Conservation (phyloP, 2,888 invertebrate genomes). For the Nomada goodeniana region DNA sequence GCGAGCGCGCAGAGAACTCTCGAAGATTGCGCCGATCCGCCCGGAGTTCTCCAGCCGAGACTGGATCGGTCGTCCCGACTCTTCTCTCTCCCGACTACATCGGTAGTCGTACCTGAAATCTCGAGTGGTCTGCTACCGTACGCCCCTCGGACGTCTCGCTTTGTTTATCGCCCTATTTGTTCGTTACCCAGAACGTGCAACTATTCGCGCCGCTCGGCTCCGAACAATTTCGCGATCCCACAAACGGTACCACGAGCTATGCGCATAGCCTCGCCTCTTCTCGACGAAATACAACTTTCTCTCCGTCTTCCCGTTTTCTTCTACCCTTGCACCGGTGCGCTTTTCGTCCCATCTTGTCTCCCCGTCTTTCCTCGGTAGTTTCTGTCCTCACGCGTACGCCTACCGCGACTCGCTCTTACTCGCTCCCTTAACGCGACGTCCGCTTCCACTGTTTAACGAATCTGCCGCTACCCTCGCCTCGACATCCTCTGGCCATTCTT, state of each 20-base stretch:
- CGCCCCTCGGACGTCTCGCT: neutral
- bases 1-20: constrained; percentile 61
- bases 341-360: neutral
- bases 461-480: neutral
- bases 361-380: no score
- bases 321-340: neutral
- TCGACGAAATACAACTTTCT: constrained; percentile 14
- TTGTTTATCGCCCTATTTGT: no score
- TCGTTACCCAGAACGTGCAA: no score
- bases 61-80: constrained; percentile 50
- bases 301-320: constrained; percentile 35
- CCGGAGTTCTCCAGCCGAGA: constrained; percentile 54
- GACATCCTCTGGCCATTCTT: neutral
- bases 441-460: neutral
- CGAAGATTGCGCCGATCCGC: neutral
- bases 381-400: no score
- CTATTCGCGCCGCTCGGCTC: constrained; percentile 1
- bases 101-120: constrained; percentile 33
- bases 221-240: constrained; percentile 40
- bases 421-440: no score
- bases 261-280: constrained; percentile 36
- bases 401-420: no score
- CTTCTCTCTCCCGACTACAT: constrained; percentile 41
- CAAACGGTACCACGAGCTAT: constrained; percentile 20
- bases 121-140: neutral